Conservation (phyloP, 2,113 vertebrate species). For the Isichthys henryi region DNA sequence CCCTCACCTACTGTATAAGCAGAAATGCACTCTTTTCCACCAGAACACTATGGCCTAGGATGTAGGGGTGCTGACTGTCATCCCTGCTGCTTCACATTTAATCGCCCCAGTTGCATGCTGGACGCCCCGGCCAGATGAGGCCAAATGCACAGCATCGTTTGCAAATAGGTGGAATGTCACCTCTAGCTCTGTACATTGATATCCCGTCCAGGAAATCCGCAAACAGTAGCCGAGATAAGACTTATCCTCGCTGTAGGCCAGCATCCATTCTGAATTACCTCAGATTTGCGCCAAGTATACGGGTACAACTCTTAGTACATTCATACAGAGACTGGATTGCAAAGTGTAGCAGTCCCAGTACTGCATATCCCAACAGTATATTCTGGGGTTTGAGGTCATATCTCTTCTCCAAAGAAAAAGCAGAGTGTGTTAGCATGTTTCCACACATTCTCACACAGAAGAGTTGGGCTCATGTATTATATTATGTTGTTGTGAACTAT, state of each 20-base stretch:
- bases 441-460: neutral
- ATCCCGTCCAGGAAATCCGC: neutral
- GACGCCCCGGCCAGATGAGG: neutral
- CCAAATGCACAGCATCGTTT: neutral
- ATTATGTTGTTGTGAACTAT: neutral
- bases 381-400: neutral
- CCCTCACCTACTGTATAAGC: neutral
- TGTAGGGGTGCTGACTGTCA: neutral
- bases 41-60: neutral
- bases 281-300: neutral
- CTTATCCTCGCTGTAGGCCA: neutral
- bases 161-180: neutral
- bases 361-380: neutral
- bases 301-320: neutral
- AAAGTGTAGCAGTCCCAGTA: neutral
- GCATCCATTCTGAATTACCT: neutral
- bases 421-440: neutral
- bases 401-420: neutral
- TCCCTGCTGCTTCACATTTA: neutral
- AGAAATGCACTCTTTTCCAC: neutral
- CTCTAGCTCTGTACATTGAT: neutral
- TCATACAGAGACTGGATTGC: neutral
- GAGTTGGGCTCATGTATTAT: neutral
- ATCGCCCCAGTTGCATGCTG: neutral
- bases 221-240: neutral